These are phyloP conservation scores for Oreotragus oreotragus DNA, from an alignment of 2,113 vertebrate genomes.

Conservation along the genomic window DNA sequence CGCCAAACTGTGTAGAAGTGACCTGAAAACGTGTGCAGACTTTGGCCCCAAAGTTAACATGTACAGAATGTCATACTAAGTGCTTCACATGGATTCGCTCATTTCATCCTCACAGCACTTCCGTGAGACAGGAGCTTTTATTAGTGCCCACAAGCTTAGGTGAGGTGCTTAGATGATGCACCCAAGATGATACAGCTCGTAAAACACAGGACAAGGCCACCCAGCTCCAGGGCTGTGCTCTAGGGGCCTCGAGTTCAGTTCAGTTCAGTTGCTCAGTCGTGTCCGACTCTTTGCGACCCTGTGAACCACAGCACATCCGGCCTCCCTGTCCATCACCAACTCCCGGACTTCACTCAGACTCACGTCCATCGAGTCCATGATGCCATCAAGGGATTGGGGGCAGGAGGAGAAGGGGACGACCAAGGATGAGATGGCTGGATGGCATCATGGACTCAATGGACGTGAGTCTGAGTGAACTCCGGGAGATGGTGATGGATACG, in stretches of 20 bases:
- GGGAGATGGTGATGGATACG: too few species aligned
- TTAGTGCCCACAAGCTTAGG: background rate
- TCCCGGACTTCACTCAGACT: too few species aligned
- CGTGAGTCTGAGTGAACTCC: too few species aligned
- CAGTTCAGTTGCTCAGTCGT: too few species aligned
- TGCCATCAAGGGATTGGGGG: too few species aligned
- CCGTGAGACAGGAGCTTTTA: background rate
- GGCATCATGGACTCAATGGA: too few species aligned
- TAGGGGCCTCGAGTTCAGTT: background rate
- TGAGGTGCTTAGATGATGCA: background rate
- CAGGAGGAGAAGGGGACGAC: too few species aligned
- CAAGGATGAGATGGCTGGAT: too few species aligned
- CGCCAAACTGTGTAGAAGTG: background rate
- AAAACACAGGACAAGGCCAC: background rate
- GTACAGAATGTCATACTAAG: background rate
- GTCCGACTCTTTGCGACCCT: too few species aligned
- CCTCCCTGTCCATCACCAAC: too few species aligned
- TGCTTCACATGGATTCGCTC: background rate
- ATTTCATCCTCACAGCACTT: background rate
- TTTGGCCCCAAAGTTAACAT: background rate
- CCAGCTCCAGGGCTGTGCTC: background rate
- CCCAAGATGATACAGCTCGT: background rate
- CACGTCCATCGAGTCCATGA: too few species aligned
- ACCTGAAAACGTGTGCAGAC: background rate
- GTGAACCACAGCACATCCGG: accelerated